Evolutionary conservation across 2,113 vertebrate genomes (phyloP), one percentile per base, ranked within the genome.

Genomic region (Baryphthengus martii): DNA sequence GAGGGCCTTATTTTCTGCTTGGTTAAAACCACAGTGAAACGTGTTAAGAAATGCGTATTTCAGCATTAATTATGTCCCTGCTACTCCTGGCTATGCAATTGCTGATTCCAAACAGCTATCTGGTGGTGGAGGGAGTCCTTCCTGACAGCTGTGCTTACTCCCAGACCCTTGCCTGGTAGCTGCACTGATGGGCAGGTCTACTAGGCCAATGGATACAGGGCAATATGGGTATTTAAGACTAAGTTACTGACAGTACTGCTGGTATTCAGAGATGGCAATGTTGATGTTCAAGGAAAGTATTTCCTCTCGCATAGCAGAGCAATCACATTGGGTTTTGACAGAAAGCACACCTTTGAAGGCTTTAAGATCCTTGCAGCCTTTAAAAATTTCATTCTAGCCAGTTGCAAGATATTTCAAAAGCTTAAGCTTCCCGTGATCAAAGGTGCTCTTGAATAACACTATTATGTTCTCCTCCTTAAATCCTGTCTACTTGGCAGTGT

Each of bases 381-480:
- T 95, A 96, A 96, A 97, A 96, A 66, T 96, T 96, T 97, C 84
- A 96, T 96, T 95, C 89, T 73, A 96, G 96, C 96, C 96, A 91
- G 77, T 94, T 96, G 96, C 81, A 95, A 96, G 95, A 25, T 92
- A 95, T 97, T 97, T 97, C 95, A 97, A 97, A 97, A 97, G 94
- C 89, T 94, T 89, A 92, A 96, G 89, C 45, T 93, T 92, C 94
- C 31, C 24, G 11, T 94, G 96, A 96, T 97, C 96, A 97, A 96
- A 96, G 96, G 74, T 31, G 0, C 78, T 96, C 90, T 65, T 95
- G 95, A 96, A 96, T 93, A 93, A 96, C 89, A 50, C 96, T 76
- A 96, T 96, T 97, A 97, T 88, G 86, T 97, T 96, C 96, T 96
- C 96, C 96, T 97, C 96, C 96, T 97, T 88, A 89, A 96, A 96